Evolutionary conservation across 37 sponge, comb jelly and placozoan species (phyloP), one percentile per base, ranked within the genome.

Genomic region (Oopsacas minuta): DNA sequence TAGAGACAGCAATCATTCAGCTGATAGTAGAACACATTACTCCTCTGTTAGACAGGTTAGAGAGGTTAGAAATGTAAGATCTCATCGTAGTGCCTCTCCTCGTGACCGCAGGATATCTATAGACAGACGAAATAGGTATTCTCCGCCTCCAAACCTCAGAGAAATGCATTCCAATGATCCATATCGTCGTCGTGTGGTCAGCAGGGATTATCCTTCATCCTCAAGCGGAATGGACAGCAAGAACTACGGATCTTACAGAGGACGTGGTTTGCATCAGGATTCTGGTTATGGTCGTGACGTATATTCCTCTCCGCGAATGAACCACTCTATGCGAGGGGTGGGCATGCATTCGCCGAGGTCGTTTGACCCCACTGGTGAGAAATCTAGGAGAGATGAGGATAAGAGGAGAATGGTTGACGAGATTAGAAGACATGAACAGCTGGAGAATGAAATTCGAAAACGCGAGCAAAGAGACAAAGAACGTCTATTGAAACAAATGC

Each of bases 401-500:
- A 61, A 61, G 75, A 61, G 75, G 30, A 61, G 75, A 61, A 61
- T 61, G 75, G 75, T n/a, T 61, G 75, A 61, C 5, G 75, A 61
- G 75, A 61, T 61, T 12, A 10, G 75, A 5, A 61, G 75, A 34
- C 75, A 61, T 12, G 75, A 61, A 34, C 22, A 61, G 28, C 75
- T 61, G 1, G 75, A 61, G 30, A 10, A 61, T 12, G 75, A 61
- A 34, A 61, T 61, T 25, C 22, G 75, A 12, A 61, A 61, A 34
- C 75, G 75, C 22, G 75, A 61, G 22, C 75, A 61, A 61, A 25
- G 75, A 3, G 75, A 61, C 32, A 61, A 61, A 34, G 75, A 61
- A 61, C 75, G 75, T 10, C 75, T 61, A 25, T n/a, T 61, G 75
- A 61, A 61, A 61, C 75, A 61, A 61, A 61, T 61, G 75, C 75